phyloP scores from a whole-genome alignment of 2,888 invertebrate species.

The Mythimna pallens region DNA sequence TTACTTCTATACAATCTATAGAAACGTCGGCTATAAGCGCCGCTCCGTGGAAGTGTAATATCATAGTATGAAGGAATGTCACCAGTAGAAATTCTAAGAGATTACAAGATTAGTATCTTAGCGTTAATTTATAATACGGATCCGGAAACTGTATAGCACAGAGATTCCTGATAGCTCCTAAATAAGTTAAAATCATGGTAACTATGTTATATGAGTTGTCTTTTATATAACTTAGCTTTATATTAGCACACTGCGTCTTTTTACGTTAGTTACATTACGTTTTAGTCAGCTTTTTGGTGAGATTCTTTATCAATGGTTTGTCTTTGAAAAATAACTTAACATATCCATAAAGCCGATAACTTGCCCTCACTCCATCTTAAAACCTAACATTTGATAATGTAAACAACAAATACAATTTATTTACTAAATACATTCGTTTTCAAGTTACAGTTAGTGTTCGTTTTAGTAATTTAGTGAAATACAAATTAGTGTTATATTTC shows the following conservation, averaged over 20 bases:
- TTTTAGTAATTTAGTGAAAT: conserved; percentile 53
- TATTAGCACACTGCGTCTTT: conserved; percentile 30
- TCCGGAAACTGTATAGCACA: conserved; percentile 61
- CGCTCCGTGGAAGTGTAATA: conserved; percentile 43
- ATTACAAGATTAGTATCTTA: conserved; percentile 74
- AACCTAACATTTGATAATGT: conserved; percentile 51
- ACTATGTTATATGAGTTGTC: conserved; percentile 52
- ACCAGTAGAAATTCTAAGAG: conserved; percentile 84
- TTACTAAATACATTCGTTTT: conserved; percentile 50
- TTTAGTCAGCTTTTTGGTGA: conserved; percentile 7
- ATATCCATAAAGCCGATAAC: conserved; percentile 30
- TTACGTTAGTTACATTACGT: conserved; percentile 11
- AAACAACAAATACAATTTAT: conserved; percentile 49
- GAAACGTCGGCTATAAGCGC: conserved; percentile 35
- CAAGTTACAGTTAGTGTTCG: conserved; percentile 40
- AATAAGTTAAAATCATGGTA: conserved; percentile 60
- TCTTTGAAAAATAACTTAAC: conserved; percentile 1
- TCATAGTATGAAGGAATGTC: conserved; percentile 62
- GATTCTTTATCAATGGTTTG: background rate
- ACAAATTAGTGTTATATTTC: conserved; percentile 47
- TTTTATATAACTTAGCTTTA: conserved; percentile 40
- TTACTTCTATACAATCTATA: conserved; percentile 63
- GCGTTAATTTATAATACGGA: conserved; percentile 60
- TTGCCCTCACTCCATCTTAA: conserved; percentile 32
- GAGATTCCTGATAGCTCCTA: conserved; percentile 42